Evolutionary conservation across 2,113 vertebrate genomes (phyloP), one percentile per base, ranked within the genome.

Genomic region (Ascaphus truei): DNA sequence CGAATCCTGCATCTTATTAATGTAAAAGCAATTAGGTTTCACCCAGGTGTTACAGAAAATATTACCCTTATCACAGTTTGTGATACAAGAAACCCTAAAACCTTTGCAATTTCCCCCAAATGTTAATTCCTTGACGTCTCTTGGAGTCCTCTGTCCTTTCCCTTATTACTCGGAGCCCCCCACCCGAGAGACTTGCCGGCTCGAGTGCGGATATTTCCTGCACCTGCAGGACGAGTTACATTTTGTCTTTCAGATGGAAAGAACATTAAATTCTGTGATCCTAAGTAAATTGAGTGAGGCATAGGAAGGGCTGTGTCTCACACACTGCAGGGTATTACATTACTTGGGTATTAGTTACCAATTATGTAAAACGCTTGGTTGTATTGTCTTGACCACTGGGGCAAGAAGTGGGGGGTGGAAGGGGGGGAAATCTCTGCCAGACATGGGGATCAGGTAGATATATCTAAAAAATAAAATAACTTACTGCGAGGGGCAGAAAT

Each of bases 291-390:
- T 16, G 9, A n/a, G n/a, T n/a, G 3, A 62, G 27, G 18, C 26
- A 2, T 26, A 34, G n/a, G 43, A n/a, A 31, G 31, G 34, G 30
- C 3, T 16, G 22, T 18, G 45, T 26, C 18, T 64, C 33, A 52
- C 47, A n/a, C n/a, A n/a, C 13, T n/a, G 50, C 4, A 15, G 22
- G 13, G 62, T 50, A 29, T 51, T 37, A 34, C 5, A 51, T 62
- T 31, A 31, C 36, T n/a, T 30, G 59, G 59, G 20, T 47, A n/a
- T 62, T 43, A 47, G 59, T 62, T 62, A 47, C 59, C 59, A 47
- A 62, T 45, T 62, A n/a, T n/a, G n/a, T n/a, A n/a, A 47, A 62
- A 62, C 59, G 26, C 26, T n/a, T 31, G 27, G 12, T 47, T 62
- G 31, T 43, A 43, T 39, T 20, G n/a, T 62, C 23, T n/a, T 30